Base-by-base conservation (phyloP, 2,888 invertebrate genomes). In the Agrochola litura region DNA sequence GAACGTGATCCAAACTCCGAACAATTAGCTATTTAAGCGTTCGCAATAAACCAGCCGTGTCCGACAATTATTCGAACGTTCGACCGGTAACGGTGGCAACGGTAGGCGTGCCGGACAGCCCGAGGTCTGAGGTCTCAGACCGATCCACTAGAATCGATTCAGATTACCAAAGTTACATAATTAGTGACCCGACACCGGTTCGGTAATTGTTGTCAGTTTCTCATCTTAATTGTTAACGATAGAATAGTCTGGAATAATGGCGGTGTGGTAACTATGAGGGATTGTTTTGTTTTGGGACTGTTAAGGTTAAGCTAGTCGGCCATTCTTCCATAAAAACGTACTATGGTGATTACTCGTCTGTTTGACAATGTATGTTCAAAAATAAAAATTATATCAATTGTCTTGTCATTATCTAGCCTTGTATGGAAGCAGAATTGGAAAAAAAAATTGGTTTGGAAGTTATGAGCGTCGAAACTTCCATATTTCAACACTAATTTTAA, bases 151-250 rank as follows among this genome's bases (percentile, higher is more conserved):
- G 67, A 61, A 61, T 61, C 67, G 78, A 77, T 67, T 67, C 67
- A 60, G 61, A 67, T 63, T 61, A 61, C 52, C 52, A 66, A 77
- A 77, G 60, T 77, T 54, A 78, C 54, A 63, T 67, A 61, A 78
- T 67, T 61, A 60, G 67, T 46, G 68, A 77, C 12, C 19, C 60
- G 37, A 78, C 37, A 66, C 77, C 37, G 37, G 46, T 37, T 67
- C 25, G 19, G 37, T 61, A 77, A 77, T 77, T 54, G 54, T 61
- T 77, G 52, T 14, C 46, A 61, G 78, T 54, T 60, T 67, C 66
- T 54, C 30, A 30, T 76, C 30, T 60, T 46, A 60, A 77, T 78
- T 77, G 61, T 67, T 61, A 54, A 37, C 60, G 22, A 78, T 66
- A 37, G 25, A 78, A 61, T 61, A 25, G 37, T 37, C 25, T 61